Conservation (phyloP, 2,797 vertebrate genomes). For the Odontamblyopus lacepedii region DNA sequence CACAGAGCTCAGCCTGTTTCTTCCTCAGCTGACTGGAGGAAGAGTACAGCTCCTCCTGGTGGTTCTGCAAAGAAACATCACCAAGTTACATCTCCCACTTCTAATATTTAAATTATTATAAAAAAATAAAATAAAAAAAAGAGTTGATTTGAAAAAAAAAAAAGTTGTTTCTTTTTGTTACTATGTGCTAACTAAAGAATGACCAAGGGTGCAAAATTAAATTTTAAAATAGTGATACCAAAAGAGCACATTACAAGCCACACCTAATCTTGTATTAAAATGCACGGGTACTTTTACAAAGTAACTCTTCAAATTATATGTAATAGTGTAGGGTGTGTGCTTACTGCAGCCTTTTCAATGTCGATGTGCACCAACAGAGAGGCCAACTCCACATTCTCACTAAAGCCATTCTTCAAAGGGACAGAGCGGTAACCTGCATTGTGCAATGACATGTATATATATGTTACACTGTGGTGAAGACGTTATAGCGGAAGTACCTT, state of each 20-base stretch:
- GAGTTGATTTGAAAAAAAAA: too few species aligned
- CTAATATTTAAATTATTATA: not conserved
- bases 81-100: not conserved
- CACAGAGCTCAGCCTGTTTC: constrained; percentile 81
- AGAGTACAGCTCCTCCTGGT: constrained; percentile 91
- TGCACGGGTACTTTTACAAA: too few species aligned
- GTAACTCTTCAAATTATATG: not conserved
- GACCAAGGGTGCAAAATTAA: too few species aligned
- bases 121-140: too few species aligned
- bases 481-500: not conserved
- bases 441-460: not conserved
- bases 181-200: too few species aligned
- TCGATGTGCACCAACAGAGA: constrained; percentile 90
- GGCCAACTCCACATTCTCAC: constrained; percentile 88
- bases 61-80: constrained; percentile 70
- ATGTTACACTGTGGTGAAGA: not conserved
- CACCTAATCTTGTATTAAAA: too few species aligned
- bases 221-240: too few species aligned
- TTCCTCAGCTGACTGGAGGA: constrained; percentile 87
- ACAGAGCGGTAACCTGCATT: constrained; percentile 89
- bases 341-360: constrained; percentile 86
- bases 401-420: constrained; percentile 92
- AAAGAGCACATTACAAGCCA: too few species aligned
- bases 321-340: constrained; percentile 5
- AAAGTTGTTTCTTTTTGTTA: too few species aligned